Evolutionary conservation across 2,888 invertebrate species (phyloP), one percentile per base, ranked within the genome.

Genomic region (Mylabris sibirica): DNA sequence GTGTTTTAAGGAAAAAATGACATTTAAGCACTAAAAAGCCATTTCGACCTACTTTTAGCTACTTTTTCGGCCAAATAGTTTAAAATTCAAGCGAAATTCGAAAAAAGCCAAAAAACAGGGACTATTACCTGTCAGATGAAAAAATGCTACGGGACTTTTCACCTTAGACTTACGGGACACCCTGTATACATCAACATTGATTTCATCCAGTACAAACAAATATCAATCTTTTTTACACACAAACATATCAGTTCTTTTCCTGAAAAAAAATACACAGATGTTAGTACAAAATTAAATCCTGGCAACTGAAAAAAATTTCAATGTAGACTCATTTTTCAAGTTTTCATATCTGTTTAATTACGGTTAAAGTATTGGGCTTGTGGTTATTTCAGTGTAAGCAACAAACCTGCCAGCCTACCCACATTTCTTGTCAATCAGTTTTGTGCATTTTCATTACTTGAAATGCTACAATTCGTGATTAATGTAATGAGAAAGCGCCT

Each of bases 361-460:
- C 3, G n/a, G 5, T 4, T 44, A 44, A 17, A 44, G 12, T 24
- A 63, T 72, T 71, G 69, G 69, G 68, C 72, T 71, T 75, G 74
- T 72, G 70, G 73, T 67, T 41, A 65, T 71, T 75, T 77, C 73
- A 77, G 77, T 20, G 24, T 75, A 77, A 74, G 69, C 74, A 75
- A 77, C 75, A 72, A 30, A 4, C 34, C 24, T 64, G 75, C 76
- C 78, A 78, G 77, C 78, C 78, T 78, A 77, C 78, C 76, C 77
- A 78, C 75, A 79, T 76, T 72, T 74, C 70, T 69, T 66, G 72
- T 69, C 69, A 71, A 60, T 59, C 30, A 57, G 44, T 61, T 30
- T 62, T 65, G 66, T 69, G 69, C 65, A 65, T 68, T 65, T 60
- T 66, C 65, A 72, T 72, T 66, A 62, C 24, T 1, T 8, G 5